A percentile compares a stretch with the other conserved stretches of the same genome.
Evolutionary conservation across 2,113 vertebrate species (phyloP).

Genomic region (Numenius arquata): DNA sequence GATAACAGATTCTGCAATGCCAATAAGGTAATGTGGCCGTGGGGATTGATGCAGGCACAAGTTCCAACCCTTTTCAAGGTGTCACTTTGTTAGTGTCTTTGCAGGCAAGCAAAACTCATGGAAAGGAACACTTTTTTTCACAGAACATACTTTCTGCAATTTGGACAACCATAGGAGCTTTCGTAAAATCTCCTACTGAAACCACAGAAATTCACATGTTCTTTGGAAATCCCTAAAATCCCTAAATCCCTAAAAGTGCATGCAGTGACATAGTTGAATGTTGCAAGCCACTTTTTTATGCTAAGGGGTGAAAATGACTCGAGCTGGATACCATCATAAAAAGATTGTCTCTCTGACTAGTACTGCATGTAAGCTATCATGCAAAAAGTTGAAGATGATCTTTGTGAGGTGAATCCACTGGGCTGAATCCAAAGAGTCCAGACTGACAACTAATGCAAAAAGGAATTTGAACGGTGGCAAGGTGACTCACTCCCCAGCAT

Average conservation of each 20-base stretch:
- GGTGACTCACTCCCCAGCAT: neutral
- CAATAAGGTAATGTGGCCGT: accelerated
- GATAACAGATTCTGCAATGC: neutral
- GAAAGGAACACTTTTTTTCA: neutral
- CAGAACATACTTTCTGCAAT: neutral
- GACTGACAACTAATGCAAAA: neutral
- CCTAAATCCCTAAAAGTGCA: neutral
- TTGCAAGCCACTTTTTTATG: neutral
- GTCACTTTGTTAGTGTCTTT: neutral
- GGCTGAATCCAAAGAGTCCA: neutral
- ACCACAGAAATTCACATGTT: neutral
- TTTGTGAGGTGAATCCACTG: neutral
- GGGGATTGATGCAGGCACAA: neutral
- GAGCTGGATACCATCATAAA: neutral
- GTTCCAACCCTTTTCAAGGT: neutral
- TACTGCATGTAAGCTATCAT: neutral
- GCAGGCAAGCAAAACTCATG: neutral
- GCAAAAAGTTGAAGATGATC: neutral
- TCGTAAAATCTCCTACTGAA: neutral
- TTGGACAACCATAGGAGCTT: neutral
- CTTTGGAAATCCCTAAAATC: neutral
- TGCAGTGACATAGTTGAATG: neutral
- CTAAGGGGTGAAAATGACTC: neutral
- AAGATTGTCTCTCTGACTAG: neutral
- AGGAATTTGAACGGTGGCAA: neutral